A percentile compares a stretch with the other conserved stretches of the same genome.
These are phyloP conservation scores for Megaceryle maxima DNA, from an alignment of 2,113 vertebrate genomes.

Conservation along the genomic window DNA sequence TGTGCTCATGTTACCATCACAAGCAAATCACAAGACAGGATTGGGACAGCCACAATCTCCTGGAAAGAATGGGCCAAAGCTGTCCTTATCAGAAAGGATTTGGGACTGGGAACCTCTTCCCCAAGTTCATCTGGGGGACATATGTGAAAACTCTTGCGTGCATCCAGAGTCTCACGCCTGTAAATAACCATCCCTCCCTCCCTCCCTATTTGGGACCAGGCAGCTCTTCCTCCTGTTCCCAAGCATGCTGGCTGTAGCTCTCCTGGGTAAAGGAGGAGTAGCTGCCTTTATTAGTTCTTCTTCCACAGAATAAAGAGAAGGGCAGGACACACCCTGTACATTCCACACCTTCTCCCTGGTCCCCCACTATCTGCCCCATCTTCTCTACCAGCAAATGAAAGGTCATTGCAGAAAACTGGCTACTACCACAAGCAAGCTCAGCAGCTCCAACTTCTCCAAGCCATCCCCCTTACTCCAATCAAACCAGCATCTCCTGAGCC, in stretches of 20 bases:
- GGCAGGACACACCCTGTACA: not conserved
- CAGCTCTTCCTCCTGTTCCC: not conserved
- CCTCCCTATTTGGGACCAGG: not conserved
- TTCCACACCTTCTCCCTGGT: not conserved
- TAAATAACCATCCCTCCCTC: not conserved
- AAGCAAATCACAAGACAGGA: constrained; percentile 15
- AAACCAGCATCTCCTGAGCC: not conserved
- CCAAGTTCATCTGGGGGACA: constrained; percentile 26
- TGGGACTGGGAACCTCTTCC: not conserved
- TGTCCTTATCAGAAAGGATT: not conserved
- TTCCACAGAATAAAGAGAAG: not conserved
- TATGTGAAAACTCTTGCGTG: not conserved
- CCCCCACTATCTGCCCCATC: not conserved
- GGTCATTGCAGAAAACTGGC: not conserved
- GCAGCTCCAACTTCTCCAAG: not conserved
- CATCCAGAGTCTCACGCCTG: not conserved
- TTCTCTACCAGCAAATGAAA: not conserved
- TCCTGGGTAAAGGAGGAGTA: not conserved
- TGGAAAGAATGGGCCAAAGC: not conserved
- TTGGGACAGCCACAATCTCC: not conserved
- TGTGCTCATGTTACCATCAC: constrained; percentile 9
- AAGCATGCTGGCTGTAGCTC: not conserved
- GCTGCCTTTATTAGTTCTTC: not conserved
- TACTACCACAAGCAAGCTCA: not conserved
- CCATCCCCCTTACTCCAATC: not conserved